A percentile compares a stretch with the other conserved stretches of the same genome.
Evolutionary conservation across 2,888 invertebrate species (phyloP).

Genomic region (Tenthredo scrophulariae): DNA sequence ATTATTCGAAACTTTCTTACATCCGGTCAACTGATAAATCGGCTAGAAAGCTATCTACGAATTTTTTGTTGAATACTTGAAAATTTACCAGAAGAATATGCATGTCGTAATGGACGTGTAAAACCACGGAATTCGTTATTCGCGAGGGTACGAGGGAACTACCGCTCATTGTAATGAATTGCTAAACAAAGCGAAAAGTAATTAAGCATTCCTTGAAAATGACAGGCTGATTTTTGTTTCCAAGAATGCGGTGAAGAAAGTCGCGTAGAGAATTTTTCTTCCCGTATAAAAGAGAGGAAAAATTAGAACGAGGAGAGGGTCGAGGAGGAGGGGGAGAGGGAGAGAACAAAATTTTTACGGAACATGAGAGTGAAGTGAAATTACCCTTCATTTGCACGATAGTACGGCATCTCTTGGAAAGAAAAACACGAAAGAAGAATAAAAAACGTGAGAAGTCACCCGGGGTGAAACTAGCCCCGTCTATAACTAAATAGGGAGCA

Average conservation of each 20-base stretch:
- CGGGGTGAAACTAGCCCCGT: neutral
- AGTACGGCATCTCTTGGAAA: conserved; percentile 27
- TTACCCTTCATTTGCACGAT: conserved; percentile 47
- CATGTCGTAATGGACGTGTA: neutral
- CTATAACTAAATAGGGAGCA: neutral
- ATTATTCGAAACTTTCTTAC: neutral
- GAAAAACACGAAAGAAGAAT: neutral
- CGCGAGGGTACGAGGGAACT: neutral
- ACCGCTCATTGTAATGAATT: conserved; percentile 1
- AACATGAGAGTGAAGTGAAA: conserved; percentile 39
- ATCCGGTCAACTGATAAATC: too few relatives aligned
- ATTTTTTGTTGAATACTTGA: neutral
- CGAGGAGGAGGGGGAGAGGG: neutral
- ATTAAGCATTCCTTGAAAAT: conserved; percentile 6
- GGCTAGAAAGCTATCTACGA: too few relatives aligned
- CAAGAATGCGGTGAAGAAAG: too few relatives aligned
- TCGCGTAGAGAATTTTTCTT: neutral
- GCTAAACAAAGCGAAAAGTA: conserved; percentile 8
- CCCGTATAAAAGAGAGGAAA: neutral
- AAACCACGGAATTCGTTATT: neutral
- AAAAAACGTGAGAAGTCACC: neutral
- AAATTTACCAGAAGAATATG: neutral
- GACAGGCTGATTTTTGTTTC: neutral
- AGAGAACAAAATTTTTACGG: conserved; percentile 14
- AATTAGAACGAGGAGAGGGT: neutral